phyloP scores from a whole-genome alignment of 2,113 vertebrate species.

The Ceuthmochares aereus region DNA sequence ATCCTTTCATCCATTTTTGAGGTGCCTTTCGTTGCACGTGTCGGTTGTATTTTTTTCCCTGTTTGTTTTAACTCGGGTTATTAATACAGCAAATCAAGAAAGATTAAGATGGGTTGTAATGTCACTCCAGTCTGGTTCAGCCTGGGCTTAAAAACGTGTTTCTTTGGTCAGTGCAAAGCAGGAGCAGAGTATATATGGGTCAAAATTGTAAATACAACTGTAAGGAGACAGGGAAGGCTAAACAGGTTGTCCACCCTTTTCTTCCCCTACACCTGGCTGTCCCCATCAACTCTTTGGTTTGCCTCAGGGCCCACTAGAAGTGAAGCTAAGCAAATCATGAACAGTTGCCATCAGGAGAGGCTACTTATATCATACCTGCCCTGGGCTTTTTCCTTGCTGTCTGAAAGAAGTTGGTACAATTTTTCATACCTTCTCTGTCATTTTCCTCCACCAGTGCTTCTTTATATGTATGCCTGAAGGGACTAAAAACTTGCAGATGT shows the following conservation, averaged over 20 bases:
- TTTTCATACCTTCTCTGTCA: not conserved
- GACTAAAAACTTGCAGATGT: not conserved
- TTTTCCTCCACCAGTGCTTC: not conserved
- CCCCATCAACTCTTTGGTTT: not conserved
- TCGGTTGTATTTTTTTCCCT: not conserved
- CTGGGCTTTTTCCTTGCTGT: not conserved
- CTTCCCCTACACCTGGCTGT: not conserved
- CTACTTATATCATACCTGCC: not conserved
- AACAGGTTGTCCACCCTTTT: not conserved
- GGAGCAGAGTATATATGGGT: not conserved
- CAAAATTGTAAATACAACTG: not conserved
- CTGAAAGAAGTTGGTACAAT: not conserved
- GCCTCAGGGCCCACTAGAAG: not conserved
- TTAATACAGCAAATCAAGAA: not conserved
- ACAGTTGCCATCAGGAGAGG: not conserved
- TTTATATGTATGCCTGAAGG: not conserved
- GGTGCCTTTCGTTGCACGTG: not conserved
- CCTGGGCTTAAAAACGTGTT: not conserved
- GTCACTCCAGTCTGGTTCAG: not conserved
- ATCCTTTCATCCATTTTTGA: not conserved
- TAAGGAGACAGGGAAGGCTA: not conserved
- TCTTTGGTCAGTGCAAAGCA: not conserved
- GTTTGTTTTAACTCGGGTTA: not conserved
- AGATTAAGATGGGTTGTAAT: not conserved
- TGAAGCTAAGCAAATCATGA: not conserved